A percentile compares a stretch with the other conserved stretches of the same genome.
Evolutionary conservation across 2,113 vertebrate species (phyloP).

Genomic region (Spea multiplicata): DNA sequence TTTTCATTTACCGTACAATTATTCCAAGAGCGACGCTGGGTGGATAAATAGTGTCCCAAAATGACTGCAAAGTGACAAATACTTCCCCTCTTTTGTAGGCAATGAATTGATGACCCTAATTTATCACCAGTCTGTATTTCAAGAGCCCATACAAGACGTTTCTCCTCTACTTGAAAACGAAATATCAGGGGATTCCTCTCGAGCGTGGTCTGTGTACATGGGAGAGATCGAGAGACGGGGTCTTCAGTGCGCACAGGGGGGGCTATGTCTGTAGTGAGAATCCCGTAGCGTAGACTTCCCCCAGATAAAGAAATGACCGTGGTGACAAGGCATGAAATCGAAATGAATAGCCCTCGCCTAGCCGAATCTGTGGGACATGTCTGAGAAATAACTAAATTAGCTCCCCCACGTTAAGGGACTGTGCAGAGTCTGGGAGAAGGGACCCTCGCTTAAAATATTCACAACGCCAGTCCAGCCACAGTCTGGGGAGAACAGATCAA

Average conservation of each 20-base stretch:
- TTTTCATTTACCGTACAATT: no score
- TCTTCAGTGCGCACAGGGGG: rapidly evolving
- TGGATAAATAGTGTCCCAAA: constrained; percentile 6
- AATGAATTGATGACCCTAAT: constrained; percentile 34
- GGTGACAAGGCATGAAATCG: constrained; percentile 67
- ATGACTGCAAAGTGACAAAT: constrained; percentile 27
- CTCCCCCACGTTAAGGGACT: background rate
- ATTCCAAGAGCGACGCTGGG: background rate
- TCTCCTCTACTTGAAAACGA: background rate
- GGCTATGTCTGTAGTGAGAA: constrained; percentile 10
- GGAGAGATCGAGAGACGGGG: background rate
- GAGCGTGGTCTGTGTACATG: background rate
- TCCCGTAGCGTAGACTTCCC: background rate
- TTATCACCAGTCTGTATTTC: constrained; percentile 13
- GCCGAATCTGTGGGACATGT: constrained; percentile 30
- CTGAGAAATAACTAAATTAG: constrained; percentile 54
- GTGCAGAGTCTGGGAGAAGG: rapidly evolving
- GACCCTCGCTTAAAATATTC: background rate
- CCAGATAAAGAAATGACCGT: constrained; percentile 59
- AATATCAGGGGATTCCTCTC: background rate
- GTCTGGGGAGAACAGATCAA: constrained; percentile 28
- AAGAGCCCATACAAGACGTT: constrained; percentile 17
- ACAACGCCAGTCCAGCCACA: background rate
- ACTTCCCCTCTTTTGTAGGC: background rate
- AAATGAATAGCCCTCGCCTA: constrained; percentile 56